phyloP scores from a whole-genome alignment of 1,140 invertebrate genomes.

The Achroia grisella region DNA sequence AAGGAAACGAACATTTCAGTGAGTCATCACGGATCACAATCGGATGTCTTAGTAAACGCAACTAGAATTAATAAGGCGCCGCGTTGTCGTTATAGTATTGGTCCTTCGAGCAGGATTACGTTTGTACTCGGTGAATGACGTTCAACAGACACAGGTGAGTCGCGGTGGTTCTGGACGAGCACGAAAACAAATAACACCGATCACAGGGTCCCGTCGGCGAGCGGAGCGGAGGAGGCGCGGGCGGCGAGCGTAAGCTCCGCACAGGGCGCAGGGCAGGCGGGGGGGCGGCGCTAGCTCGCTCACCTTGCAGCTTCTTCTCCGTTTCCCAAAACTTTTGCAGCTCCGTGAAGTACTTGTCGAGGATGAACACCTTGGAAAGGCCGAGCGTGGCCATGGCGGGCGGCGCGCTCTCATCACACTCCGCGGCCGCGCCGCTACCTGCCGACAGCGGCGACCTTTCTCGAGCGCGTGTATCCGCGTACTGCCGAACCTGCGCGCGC shows the following conservation, averaged over 20 bases:
- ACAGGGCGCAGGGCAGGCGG: conserved; percentile 7
- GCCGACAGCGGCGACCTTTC: conserved; percentile 40
- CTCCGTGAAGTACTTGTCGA: conserved; percentile 97
- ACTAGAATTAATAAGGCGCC: no score
- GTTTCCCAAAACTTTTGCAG: conserved; percentile 98
- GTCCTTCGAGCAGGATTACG: conserved; percentile 1
- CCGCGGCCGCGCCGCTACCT: conserved; percentile 51
- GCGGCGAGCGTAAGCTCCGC: not conserved
- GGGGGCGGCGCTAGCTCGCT: conserved; percentile 54
- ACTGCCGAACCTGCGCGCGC: conserved; percentile 22
- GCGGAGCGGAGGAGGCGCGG: conserved; percentile 5
- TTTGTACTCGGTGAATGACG: not conserved
- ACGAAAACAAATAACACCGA: conserved; percentile 32
- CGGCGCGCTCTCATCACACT: conserved; percentile 60
- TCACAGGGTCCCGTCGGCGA: conserved; percentile 15
- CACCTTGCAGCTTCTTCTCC: conserved; percentile 96
- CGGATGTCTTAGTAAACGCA: no score
- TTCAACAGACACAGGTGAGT: not conserved
- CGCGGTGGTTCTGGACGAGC: conserved; percentile 23
- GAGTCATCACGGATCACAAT: no score
- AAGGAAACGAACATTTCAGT: no score
- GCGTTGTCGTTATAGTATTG: no score
- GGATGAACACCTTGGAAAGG: conserved; percentile 96
- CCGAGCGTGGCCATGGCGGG: conserved; percentile 89
- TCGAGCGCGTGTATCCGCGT: conserved; percentile 31